Conservation (phyloP, 37 sponge, comb jelly and placozoan genomes). For the Dysidea cf. avara region DNA sequence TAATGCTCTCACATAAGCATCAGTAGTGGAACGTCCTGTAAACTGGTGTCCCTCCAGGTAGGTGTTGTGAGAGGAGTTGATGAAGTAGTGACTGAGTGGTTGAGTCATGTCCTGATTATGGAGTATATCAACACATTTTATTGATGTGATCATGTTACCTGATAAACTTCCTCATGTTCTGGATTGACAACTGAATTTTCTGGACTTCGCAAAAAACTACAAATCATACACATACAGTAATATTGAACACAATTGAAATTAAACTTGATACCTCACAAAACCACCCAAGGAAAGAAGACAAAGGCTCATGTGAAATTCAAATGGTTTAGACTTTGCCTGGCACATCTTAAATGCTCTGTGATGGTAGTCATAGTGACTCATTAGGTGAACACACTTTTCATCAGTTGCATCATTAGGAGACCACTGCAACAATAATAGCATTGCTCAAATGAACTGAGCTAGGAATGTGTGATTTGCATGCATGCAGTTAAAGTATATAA, state of each 20-base stretch:
- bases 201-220: conserved; percentile 67
- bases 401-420: conserved; percentile 1
- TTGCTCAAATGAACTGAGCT: too few species aligned
- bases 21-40: conserved; percentile 70
- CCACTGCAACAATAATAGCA: conserved; percentile 55
- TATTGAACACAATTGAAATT: too few species aligned
- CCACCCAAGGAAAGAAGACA: conserved; percentile 65
- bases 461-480: too few species aligned
- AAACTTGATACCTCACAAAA: conserved; percentile 57
- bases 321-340: conserved; percentile 28
- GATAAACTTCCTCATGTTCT: conserved; percentile 63
- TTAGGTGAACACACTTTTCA: conserved; percentile 3
- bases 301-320: conserved; percentile 14
- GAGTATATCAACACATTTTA: too few species aligned
- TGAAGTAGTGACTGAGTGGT: conserved; percentile 93
- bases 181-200: conserved; percentile 53
- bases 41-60: conserved; percentile 89
- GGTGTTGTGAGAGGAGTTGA: conserved; percentile 94
- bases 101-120: conserved; percentile 90
- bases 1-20: conserved; percentile 84
- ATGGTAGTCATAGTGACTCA: conserved; percentile 56
- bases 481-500: too few species aligned
- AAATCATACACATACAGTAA: too few species aligned
- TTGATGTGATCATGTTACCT: too few species aligned
- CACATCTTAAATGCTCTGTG: conserved; percentile 63